A percentile compares a stretch with the other conserved stretches of the same genome.
Evolutionary conservation across 1,140 invertebrate genomes (phyloP).

Genomic region (Ptiloglossa arizonensis): DNA sequence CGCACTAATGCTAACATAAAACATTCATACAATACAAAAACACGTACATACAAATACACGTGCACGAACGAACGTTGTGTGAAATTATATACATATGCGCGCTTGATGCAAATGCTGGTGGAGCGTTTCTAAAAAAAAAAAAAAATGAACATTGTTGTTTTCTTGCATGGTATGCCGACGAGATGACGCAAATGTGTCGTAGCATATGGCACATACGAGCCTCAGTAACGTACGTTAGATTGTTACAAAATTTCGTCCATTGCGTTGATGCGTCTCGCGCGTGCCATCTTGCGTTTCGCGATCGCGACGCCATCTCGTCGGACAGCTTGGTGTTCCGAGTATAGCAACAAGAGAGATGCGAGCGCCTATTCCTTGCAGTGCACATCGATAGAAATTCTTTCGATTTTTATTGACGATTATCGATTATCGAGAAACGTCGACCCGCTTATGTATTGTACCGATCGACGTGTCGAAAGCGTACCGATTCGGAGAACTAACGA

Average conservation of each 20-base stretch:
- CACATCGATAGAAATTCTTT: neutral
- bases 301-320: conserved; percentile 13
- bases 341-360: neutral
- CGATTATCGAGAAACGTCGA: neutral
- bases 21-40: neutral
- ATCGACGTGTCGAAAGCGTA: neutral
- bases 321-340: conserved; percentile 12
- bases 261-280: conserved; percentile 39
- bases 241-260: conserved; percentile 67
- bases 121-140: no score
- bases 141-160: neutral
- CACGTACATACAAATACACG: neutral
- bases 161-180: conserved; percentile 26
- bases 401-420: neutral
- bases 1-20: neutral
- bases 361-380: neutral
- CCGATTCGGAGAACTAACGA: neutral
- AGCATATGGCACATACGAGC: neutral
- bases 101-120: conserved; percentile 9
- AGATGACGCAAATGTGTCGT: neutral
- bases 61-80: conserved; percentile 31
- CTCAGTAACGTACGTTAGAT: conserved; percentile 26
- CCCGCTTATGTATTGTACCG: neutral
- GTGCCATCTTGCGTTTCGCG: neutral
- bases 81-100: conserved; percentile 28